Conservation (phyloP, 2,888 invertebrate species). For the Lacanobia wlatinum region DNA sequence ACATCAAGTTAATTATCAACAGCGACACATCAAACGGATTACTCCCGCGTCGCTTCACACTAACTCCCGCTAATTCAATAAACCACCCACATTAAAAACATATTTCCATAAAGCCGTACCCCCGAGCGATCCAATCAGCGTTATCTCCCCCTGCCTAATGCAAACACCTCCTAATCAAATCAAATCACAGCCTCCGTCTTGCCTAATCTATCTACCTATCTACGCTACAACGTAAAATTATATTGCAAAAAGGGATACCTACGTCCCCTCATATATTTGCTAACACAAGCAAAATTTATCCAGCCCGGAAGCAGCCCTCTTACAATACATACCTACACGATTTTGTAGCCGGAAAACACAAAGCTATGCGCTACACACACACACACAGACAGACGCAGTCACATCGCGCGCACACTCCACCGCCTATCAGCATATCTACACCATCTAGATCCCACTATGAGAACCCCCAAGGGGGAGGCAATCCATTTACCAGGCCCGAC, state of each 20-base stretch:
- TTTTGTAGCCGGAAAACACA: slow-evolving; percentile 85
- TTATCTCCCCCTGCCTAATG: slow-evolving; percentile 88
- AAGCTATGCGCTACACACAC: slow-evolving; percentile 75
- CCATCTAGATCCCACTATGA: slow-evolving; percentile 91
- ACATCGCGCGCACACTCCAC: slow-evolving; percentile 81
- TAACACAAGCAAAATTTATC: slow-evolving; percentile 90
- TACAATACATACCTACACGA: slow-evolving; percentile 82
- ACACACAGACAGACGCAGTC: slow-evolving; percentile 74
- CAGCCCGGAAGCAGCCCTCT: slow-evolving; percentile 87
- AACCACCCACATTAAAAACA: slow-evolving; percentile 90
- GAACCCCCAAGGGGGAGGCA: slow-evolving; percentile 91
- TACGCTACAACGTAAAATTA: slow-evolving; percentile 89
- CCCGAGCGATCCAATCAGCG: slow-evolving; percentile 88
- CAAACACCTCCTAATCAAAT: slow-evolving; percentile 91
- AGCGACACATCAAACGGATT: slow-evolving; percentile 82
- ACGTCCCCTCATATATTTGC: slow-evolving; percentile 90
- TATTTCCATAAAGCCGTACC: slow-evolving; percentile 87
- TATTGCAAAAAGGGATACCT: slow-evolving; percentile 90
- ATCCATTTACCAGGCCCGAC: slow-evolving; percentile 88
- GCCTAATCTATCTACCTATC: slow-evolving; percentile 90
- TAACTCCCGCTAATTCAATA: slow-evolving; percentile 88
- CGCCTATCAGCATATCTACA: slow-evolving; percentile 90
- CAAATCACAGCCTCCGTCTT: slow-evolving; percentile 91
- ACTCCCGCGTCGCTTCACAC: slow-evolving; percentile 83
- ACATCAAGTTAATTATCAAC: slow-evolving; percentile 78